phyloP scores from a whole-genome alignment of 2,797 vertebrate genomes.

The Enteromius fasciolatus region DNA sequence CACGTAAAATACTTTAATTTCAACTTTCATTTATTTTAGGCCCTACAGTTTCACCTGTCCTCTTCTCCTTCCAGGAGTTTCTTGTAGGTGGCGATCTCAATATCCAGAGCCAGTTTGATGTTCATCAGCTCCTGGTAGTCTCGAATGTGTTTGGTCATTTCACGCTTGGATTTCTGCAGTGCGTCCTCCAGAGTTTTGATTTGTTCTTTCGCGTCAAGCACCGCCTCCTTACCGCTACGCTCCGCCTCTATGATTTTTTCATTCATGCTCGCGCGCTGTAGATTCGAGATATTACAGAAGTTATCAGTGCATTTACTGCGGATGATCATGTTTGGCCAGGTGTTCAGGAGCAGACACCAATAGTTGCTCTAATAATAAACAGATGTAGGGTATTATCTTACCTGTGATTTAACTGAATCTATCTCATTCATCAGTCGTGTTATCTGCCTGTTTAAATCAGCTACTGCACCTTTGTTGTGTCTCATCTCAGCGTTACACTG shows the following conservation, averaged over 20 bases:
- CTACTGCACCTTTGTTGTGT: conserved; percentile 66
- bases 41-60: conserved; percentile 69
- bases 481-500: conserved; percentile 64
- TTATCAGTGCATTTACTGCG: neutral
- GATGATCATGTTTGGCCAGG: neutral
- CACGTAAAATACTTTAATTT: neutral
- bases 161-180: conserved; percentile 69
- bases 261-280: conserved; percentile 65
- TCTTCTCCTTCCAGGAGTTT: conserved; percentile 87
- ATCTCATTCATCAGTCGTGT: conserved; percentile 68
- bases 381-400: conserved; percentile 46
- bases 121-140: conserved; percentile 88
- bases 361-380: neutral
- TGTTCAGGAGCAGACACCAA: neutral
- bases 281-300: neutral
- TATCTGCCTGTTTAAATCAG: conserved; percentile 70
- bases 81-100: conserved; percentile 79
- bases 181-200: conserved; percentile 69
- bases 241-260: conserved; percentile 66
- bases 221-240: conserved; percentile 55
- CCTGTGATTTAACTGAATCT: conserved; percentile 64
- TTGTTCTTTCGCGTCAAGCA: conserved; percentile 59
- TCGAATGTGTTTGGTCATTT: conserved; percentile 69
- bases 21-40: neutral
- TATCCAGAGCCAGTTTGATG: conserved; percentile 78